Conservation (phyloP, 2,113 vertebrate species). For the Malurus alboscapulatus region DNA sequence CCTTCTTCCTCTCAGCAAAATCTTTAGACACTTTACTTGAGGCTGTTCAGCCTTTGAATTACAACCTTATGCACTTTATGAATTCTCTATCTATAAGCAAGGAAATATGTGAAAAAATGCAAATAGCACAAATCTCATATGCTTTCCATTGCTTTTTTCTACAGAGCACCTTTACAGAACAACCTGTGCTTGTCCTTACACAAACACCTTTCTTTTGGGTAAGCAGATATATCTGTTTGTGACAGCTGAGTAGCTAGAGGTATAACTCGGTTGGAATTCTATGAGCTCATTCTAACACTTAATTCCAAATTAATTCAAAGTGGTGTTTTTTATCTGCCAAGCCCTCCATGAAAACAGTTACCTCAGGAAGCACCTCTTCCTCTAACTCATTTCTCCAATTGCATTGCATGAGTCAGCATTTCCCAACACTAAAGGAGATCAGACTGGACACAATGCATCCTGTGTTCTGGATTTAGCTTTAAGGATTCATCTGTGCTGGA, state of each 20-base stretch:
- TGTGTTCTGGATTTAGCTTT: background rate
- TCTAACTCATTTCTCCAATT: background rate
- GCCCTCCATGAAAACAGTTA: background rate
- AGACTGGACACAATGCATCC: background rate
- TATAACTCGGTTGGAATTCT: background rate
- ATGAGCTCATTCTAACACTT: background rate
- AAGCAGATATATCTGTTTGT: conserved; percentile 20
- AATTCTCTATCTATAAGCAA: background rate
- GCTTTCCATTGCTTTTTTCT: background rate
- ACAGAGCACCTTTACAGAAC: conserved; percentile 37
- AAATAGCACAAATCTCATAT: background rate
- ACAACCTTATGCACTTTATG: background rate
- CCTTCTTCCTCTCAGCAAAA: background rate
- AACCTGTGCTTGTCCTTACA: conserved; percentile 31
- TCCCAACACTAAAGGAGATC: background rate
- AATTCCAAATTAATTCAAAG: background rate
- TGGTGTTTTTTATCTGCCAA: background rate
- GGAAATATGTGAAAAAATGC: conserved; percentile 49
- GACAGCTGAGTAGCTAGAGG: background rate
- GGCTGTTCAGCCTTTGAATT: background rate
- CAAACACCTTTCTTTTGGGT: conserved; percentile 26
- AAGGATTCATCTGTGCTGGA: background rate
- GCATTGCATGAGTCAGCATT: background rate
- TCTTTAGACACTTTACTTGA: background rate
- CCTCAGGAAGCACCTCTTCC: background rate